Evolutionary conservation across 2,888 invertebrate species (phyloP).

Genomic region (Aleiodes testaceus): DNA sequence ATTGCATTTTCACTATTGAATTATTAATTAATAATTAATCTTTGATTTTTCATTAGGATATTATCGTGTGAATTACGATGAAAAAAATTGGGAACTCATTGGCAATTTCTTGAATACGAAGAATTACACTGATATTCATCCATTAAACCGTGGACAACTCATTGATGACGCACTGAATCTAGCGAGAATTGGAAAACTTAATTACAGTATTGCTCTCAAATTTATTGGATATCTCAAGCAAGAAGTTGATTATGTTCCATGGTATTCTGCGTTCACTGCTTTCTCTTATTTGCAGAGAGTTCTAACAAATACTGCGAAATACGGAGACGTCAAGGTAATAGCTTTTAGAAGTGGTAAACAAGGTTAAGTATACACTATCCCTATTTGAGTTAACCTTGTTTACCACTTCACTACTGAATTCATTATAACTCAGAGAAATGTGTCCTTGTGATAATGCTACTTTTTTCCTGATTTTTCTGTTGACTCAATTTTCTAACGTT

Average conservation of each 20-base stretch:
- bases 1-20: no score
- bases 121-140: constrained; percentile 62
- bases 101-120: constrained; percentile 52
- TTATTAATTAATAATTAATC: no score
- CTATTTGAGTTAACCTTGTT: no score
- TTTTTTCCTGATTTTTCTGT: no score
- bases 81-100: constrained; percentile 66
- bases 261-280: constrained; percentile 78
- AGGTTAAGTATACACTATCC: no score
- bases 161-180: constrained; percentile 74
- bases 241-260: constrained; percentile 80
- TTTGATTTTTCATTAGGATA: constrained; percentile 57
- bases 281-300: constrained; percentile 69
- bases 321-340: constrained; percentile 70
- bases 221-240: constrained; percentile 75
- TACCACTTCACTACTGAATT: no score
- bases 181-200: constrained; percentile 73
- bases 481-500: not conserved
- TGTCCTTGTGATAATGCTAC: no score
- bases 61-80: constrained; percentile 71
- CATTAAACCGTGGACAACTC: constrained; percentile 74
- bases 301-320: constrained; percentile 75
- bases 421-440: no score
- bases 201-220: constrained; percentile 72
- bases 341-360: not conserved